Percentiles rank a stretch among this genome's conserved stretches.
Conservation (phyloP, 2,797 vertebrate genomes). For the Muscicapa comitata region DNA sequence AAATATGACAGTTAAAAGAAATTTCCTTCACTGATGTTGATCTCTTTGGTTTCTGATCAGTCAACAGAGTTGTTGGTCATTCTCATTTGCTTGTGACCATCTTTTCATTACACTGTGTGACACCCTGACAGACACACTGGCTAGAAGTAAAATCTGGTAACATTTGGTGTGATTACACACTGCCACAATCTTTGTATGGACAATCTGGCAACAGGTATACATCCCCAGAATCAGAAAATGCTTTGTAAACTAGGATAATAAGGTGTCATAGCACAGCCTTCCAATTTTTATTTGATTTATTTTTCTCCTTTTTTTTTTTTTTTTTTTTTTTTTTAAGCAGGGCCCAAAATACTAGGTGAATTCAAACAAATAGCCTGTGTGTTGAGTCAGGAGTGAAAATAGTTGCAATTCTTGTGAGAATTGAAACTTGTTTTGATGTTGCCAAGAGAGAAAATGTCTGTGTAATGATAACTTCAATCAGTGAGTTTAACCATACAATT, state of each 20-base stretch:
- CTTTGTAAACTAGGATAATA: background rate
- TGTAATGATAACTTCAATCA: background rate
- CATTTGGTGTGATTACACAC: background rate
- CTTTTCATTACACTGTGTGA: background rate
- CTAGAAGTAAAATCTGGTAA: background rate
- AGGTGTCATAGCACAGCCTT: background rate
- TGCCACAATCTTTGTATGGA: background rate
- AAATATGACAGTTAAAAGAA: background rate
- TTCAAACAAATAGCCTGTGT: background rate
- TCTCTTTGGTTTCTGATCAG: background rate
- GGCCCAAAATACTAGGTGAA: background rate
- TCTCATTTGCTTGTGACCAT: background rate
- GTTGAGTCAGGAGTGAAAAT: background rate
- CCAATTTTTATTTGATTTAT: background rate
- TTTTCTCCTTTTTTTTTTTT: background rate
- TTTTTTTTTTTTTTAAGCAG: background rate
- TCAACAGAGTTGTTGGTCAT: background rate
- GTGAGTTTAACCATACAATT: background rate
- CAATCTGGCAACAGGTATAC: background rate
- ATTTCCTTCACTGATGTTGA: background rate
- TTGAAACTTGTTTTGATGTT: background rate
- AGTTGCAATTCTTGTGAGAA: background rate
- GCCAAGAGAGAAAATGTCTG: background rate
- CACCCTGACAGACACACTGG: background rate
- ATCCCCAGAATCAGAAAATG: background rate